Base-by-base conservation (phyloP, 2,888 invertebrate genomes). In the Schrankia costaestrigalis region DNA sequence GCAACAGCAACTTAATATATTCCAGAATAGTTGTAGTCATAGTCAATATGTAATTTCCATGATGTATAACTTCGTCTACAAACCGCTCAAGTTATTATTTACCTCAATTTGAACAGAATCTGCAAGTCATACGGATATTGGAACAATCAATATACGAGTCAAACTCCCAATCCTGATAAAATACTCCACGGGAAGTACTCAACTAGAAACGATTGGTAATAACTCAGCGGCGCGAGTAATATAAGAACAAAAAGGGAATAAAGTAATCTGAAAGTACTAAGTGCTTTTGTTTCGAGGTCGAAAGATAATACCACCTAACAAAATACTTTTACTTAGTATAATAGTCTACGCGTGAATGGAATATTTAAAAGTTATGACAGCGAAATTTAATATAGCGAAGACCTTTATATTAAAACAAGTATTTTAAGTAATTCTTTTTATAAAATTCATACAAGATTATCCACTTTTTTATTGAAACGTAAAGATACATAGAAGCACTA, bases 251-350 rank as follows among this genome's bases (percentile, higher is more conserved):
- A 46, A 40, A 38, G 26, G 37, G 28, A 27, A 40, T 26, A 24
- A 51, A 52, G 40, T 48, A 48, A 52, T 52, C 41, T 40, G 26
- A 36, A 32, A 49, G 52, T 46, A 43, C 32, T 52, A 43, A 48
- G 52, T 46, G 35, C 38, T 49, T 46, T 53, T 52, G 41, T 53
- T 43, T 46, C 33, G 34, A 41, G 31, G 19, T 31, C 25, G 34
- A 41, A 41, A 43, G 46, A 49, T 52, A 49, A 52, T 41, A 44
- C 36, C 35, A 28, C 29, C 23, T 33, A 37, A 41, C 35, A 41
- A 41, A n/a, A 41, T 46, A 35, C 36, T 50, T 24, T 32, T 48
- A 35, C 38, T 48, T 12, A 27, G 32, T 45, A 27, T 36, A 39
- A 46, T 51, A 48, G 41, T 35, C 35, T 32, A 48, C 25, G 37